These are phyloP conservation scores for Hetaerina americana DNA, from an alignment of 1,140 invertebrate genomes.

Conservation along the genomic window DNA sequence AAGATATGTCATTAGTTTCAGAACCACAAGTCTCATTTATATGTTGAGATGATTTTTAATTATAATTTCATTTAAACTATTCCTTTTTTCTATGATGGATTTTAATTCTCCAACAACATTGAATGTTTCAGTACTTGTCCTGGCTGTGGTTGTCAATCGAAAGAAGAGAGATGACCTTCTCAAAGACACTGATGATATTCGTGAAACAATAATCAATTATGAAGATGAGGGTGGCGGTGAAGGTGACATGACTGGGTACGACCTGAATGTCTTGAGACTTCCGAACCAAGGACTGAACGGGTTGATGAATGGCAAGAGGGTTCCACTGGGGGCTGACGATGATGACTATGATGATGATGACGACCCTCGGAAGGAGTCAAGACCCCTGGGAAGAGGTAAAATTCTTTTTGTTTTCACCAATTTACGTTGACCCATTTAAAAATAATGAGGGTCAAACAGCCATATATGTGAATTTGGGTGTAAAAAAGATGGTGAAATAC, in stretches of 20 bases:
- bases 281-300: background rate
- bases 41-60: too few species aligned
- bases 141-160: conserved; percentile 76
- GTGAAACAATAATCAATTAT: conserved; percentile 94
- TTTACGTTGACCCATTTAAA: too few species aligned
- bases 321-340: background rate
- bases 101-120: too few species aligned
- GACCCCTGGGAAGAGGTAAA: background rate
- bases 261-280: conserved; percentile 72
- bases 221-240: conserved; percentile 95
- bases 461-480: too few species aligned
- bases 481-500: too few species aligned
- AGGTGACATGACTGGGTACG: conserved; percentile 82
- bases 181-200: conserved; percentile 88
- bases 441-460: too few species aligned
- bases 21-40: too few species aligned
- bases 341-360: background rate
- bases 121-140: conserved; percentile 51
- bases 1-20: too few species aligned
- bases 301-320: background rate
- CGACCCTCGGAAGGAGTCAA: background rate
- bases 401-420: too few species aligned
- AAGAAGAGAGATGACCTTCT: conserved; percentile 71
- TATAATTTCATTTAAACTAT: too few species aligned
- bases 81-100: too few species aligned